phyloP scores from a whole-genome alignment of 2,888 invertebrate species.

The Napeogenes inachia region DNA sequence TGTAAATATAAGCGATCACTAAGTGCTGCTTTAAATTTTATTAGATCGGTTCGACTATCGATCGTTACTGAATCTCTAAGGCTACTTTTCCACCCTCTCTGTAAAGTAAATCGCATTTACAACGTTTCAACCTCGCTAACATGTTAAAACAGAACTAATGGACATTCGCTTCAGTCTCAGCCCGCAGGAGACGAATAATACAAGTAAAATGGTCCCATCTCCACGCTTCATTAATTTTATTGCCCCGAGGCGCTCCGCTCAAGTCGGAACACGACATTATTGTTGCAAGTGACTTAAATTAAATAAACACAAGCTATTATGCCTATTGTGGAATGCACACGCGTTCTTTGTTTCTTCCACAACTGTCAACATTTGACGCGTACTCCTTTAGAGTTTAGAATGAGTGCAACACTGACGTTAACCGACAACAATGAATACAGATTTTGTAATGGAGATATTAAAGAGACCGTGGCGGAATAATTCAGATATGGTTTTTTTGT shows the following conservation, averaged over 20 bases:
- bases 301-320: slow-evolving; percentile 74
- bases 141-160: slow-evolving; percentile 79
- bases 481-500: slow-evolving; percentile 74
- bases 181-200: slow-evolving; percentile 77
- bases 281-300: slow-evolving; percentile 73
- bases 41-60: slow-evolving; percentile 61
- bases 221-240: slow-evolving; percentile 78
- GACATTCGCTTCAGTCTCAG: slow-evolving; percentile 77
- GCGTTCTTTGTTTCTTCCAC: slow-evolving; percentile 65
- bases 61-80: slow-evolving; percentile 62
- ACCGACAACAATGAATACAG: slow-evolving; percentile 50
- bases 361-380: slow-evolving; percentile 70
- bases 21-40: slow-evolving; percentile 37
- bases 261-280: slow-evolving; percentile 67
- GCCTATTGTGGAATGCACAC: slow-evolving; percentile 60
- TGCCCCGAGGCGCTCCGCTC: slow-evolving; percentile 73
- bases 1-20: slow-evolving; percentile 16
- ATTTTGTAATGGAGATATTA: slow-evolving; percentile 74
- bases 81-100: slow-evolving; percentile 73
- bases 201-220: slow-evolving; percentile 78
- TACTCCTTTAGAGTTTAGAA: slow-evolving; percentile 57
- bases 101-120: slow-evolving; percentile 76
- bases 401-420: slow-evolving; percentile 14
- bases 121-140: slow-evolving; percentile 78
- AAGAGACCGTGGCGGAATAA: slow-evolving; percentile 72